Evolutionary conservation across 2,113 vertebrate genomes (phyloP).

Genomic region (Oryzias javanicus): DNA sequence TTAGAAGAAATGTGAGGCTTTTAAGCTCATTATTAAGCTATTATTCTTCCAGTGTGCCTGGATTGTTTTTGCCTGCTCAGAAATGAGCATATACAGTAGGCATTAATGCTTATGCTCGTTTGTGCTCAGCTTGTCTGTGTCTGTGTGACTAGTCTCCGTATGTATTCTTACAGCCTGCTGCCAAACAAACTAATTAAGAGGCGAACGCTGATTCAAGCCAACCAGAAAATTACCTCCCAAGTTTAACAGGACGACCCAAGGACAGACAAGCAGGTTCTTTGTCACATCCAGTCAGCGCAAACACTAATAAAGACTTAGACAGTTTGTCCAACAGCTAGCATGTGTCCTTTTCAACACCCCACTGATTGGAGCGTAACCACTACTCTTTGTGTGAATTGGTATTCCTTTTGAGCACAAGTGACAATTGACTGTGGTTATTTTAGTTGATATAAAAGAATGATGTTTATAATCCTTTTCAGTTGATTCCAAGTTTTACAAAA

Average conservation of each 20-base stretch:
- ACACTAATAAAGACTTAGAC: constrained; percentile 53
- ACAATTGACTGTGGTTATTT: not conserved
- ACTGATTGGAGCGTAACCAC: constrained; percentile 16
- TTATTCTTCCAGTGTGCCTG: not conserved
- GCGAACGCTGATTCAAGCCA: constrained; percentile 79
- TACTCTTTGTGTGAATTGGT: not conserved
- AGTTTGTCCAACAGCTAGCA: constrained; percentile 51
- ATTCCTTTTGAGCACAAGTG: constrained; percentile 2
- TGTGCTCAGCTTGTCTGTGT: constrained; percentile 13
- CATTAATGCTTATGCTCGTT: not conserved
- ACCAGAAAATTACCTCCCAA: constrained; percentile 81
- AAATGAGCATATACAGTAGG: not conserved
- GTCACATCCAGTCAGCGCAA: constrained; percentile 62
- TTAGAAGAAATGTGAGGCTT: not conserved
- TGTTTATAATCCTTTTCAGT: too few relatives aligned
- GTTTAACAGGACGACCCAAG: constrained; percentile 77
- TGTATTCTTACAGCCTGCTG: constrained; percentile 61
- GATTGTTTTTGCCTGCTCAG: too few relatives aligned
- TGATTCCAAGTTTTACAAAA: not conserved
- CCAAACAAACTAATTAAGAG: constrained; percentile 82
- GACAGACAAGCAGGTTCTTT: constrained; percentile 65
- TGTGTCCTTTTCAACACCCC: constrained; percentile 59
- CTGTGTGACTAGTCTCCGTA: constrained; percentile 32
- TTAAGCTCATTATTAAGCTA: constrained; percentile 4
- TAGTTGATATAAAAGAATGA: not conserved